Evolutionary conservation across 1,140 invertebrate genomes (phyloP).

Genomic region (Laupala kohalensis): DNA sequence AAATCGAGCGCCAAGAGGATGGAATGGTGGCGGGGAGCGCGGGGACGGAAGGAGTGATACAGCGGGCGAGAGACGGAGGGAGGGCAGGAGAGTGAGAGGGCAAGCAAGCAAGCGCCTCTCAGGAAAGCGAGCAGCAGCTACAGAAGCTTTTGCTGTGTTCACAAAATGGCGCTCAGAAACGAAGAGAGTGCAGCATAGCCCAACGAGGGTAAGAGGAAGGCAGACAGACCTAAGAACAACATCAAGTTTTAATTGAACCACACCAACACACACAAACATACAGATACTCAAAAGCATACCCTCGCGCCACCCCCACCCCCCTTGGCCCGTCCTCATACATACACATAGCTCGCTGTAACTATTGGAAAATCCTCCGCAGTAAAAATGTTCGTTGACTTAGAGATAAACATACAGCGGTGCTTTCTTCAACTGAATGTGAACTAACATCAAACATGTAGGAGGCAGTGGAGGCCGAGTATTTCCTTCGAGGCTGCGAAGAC

Average conservation of each 20-base stretch:
- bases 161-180: conserved; percentile 5
- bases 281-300: neutral
- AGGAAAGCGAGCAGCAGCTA: neutral
- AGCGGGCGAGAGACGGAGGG: too few species aligned
- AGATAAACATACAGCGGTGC: neutral
- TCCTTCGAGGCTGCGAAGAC: neutral
- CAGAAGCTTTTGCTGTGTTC: conserved; percentile 8
- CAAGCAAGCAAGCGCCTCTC: neutral
- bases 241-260: conserved; percentile 8
- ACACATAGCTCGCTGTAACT: neutral
- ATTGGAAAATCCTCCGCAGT: neutral
- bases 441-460: neutral
- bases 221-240: conserved; percentile 6
- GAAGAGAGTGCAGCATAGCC: neutral
- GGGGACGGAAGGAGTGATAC: too few species aligned
- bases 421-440: neutral
- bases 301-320: neutral
- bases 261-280: conserved; percentile 2
- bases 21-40: too few species aligned
- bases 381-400: neutral
- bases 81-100: neutral
- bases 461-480: neutral
- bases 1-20: too few species aligned
- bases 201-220: neutral
- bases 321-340: neutral